A percentile compares a stretch with the other conserved stretches of the same genome.
These are phyloP conservation scores for Burhinus bistriatus DNA, from an alignment of 2,113 vertebrate genomes.

Conservation along the genomic window DNA sequence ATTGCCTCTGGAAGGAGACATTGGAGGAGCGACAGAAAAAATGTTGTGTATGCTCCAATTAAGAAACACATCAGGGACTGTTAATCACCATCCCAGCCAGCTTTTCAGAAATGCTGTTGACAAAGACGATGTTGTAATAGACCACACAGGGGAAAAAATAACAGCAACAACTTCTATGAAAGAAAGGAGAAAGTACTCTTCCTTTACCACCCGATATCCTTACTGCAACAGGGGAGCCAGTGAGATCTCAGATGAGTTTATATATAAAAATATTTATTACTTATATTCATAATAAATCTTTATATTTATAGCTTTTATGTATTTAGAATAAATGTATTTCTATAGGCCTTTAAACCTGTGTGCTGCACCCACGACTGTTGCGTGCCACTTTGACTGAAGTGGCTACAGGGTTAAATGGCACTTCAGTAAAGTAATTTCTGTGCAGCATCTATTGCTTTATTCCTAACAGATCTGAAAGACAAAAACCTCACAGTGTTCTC, in stretches of 20 bases:
- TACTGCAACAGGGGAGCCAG: not conserved
- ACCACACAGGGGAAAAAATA: not conserved
- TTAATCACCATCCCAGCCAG: not conserved
- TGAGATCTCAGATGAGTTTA: not conserved
- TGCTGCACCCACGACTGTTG: too few species aligned
- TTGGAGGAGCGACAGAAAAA: not conserved
- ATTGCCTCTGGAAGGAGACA: not conserved
- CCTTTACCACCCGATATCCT: not conserved
- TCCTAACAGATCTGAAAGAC: not conserved
- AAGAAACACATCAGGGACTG: not conserved
- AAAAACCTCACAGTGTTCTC: not conserved
- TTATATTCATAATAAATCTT: not conserved
- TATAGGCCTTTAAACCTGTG: accelerated
- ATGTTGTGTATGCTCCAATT: not conserved
- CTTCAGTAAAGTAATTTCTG: not conserved
- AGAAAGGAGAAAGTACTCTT: not conserved
- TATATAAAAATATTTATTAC: not conserved
- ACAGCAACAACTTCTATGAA: accelerated
- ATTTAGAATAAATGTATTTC: not conserved
- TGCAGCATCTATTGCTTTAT: not conserved
- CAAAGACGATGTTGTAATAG: not conserved
- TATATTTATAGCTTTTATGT: not conserved
- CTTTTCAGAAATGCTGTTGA: not conserved
- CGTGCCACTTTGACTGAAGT: not conserved
- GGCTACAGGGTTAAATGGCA: not conserved